These are phyloP conservation scores for Poecilobothrus nobilitatus DNA, from an alignment of 2,888 invertebrate species.

Conservation along the genomic window DNA sequence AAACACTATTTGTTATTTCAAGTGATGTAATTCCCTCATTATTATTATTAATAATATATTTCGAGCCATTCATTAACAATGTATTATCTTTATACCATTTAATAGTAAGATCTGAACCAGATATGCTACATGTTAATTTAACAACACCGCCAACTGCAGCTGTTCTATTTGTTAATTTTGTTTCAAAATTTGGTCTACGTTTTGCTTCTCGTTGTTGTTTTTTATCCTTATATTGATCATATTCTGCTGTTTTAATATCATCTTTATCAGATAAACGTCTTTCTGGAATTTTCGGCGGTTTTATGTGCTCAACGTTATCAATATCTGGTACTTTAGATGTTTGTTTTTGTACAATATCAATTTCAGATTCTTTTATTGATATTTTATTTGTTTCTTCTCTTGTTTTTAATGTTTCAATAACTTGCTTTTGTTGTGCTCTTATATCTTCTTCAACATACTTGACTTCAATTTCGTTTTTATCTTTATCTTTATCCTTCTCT, in stretches of 20 bases:
- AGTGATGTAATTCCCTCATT: constrained; percentile 58
- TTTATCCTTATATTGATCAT: constrained; percentile 29
- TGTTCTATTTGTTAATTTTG: constrained; percentile 65
- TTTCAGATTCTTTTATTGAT: no score
- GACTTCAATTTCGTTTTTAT: constrained; percentile 10
- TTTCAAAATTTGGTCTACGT: constrained; percentile 41
- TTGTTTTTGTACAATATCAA: no score
- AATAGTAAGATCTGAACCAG: constrained; percentile 59
- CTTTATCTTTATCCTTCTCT: not conserved
- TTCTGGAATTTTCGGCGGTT: constrained; percentile 23
- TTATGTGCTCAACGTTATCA: constrained; percentile 12
- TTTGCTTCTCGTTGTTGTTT: constrained; percentile 33
- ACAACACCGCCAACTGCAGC: constrained; percentile 65
- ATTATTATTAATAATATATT: constrained; percentile 44
- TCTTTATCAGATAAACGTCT: constrained; percentile 22
- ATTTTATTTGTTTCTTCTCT: constrained; percentile 24
- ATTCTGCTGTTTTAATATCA: constrained; percentile 13
- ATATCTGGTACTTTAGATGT: constrained; percentile 12
- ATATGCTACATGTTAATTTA: constrained; percentile 68
- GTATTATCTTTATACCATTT: constrained; percentile 67
- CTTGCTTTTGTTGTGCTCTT: constrained; percentile 20
- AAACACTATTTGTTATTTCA: constrained; percentile 59
- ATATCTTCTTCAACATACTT: constrained; percentile 21
- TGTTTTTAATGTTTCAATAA: constrained; percentile 22
- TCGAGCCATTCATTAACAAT: not conserved